Evolutionary conservation across 2,888 invertebrate genomes (phyloP).

Genomic region (Beris morrisii): DNA sequence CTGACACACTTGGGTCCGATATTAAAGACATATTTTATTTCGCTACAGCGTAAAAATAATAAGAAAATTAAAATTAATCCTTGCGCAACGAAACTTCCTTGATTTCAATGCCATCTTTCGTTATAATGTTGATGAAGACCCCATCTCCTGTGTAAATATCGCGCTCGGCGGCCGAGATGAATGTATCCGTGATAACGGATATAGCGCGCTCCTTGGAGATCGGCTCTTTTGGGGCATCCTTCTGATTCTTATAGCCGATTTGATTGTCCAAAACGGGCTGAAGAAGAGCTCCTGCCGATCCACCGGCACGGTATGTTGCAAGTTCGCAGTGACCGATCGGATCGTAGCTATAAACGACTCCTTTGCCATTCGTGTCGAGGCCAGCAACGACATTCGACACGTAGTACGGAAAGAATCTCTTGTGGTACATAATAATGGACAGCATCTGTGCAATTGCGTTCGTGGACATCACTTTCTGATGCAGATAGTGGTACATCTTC

Average conservation of each 20-base stretch:
- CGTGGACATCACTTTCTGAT: slow-evolving; percentile 89
- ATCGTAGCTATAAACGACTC: slow-evolving; percentile 95
- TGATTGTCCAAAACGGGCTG: slow-evolving; percentile 97
- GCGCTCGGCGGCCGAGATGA: slow-evolving; percentile 96
- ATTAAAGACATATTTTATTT: no score
- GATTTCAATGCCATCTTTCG: slow-evolving; percentile 78
- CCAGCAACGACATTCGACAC: slow-evolving; percentile 94
- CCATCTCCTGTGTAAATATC: slow-evolving; percentile 97
- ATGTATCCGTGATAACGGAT: slow-evolving; percentile 88
- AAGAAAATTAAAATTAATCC: slow-evolving; percentile 66
- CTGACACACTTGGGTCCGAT: no score
- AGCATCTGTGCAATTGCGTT: slow-evolving; percentile 94
- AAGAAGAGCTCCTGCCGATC: slow-evolving; percentile 85
- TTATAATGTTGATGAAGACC: slow-evolving; percentile 82
- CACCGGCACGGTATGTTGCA: slow-evolving; percentile 82
- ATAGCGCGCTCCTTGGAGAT: slow-evolving; percentile 80
- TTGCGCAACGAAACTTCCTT: slow-evolving; percentile 76
- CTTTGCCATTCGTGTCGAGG: slow-evolving; percentile 88
- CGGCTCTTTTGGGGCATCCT: slow-evolving; percentile 60
- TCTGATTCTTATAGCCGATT: slow-evolving; percentile 86
- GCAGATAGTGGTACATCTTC: slow-evolving; percentile 95
- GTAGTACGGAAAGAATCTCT: slow-evolving; percentile 98
- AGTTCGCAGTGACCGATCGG: slow-evolving; percentile 95
- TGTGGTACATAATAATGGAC: slow-evolving; percentile 92
- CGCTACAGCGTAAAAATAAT: neutral